Evolutionary conservation across 1,140 invertebrate genomes (phyloP).

Genomic region (Uloborus diversus): DNA sequence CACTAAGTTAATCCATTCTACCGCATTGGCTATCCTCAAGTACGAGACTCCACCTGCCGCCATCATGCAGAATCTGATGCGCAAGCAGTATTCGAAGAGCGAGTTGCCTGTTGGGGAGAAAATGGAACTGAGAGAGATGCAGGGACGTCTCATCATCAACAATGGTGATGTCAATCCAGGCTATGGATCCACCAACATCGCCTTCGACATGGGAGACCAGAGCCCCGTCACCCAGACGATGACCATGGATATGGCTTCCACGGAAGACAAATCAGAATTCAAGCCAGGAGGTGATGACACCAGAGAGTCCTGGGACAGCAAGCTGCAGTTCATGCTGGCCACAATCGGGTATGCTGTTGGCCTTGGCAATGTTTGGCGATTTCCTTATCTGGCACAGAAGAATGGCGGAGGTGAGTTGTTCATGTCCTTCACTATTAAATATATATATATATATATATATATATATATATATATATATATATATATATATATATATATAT

Average conservation of each 20-base stretch:
- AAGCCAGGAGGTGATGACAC: slow-evolving; percentile 74
- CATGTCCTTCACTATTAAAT: no score
- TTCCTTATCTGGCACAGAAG: slow-evolving; percentile 78
- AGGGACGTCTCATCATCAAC: slow-evolving; percentile 78
- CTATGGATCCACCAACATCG: slow-evolving; percentile 86
- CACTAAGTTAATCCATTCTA: neutral
- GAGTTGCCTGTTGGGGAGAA: slow-evolving; percentile 60
- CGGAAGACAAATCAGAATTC: slow-evolving; percentile 68
- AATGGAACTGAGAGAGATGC: slow-evolving; percentile 82
- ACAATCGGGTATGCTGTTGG: slow-evolving; percentile 94
- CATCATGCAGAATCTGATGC: slow-evolving; percentile 59
- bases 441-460: no score
- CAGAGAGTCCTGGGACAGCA: slow-evolving; percentile 91
- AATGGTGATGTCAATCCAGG: slow-evolving; percentile 63
- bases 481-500: no score
- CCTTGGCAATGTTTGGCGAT: slow-evolving; percentile 62
- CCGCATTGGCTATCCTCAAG: neutral
- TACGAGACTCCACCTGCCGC: neutral
- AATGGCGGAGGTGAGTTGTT: slow-evolving; percentile 79
- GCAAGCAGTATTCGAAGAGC: slow-evolving; percentile 56
- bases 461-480: no score
- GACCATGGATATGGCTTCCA: slow-evolving; percentile 58
- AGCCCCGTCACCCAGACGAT: slow-evolving; percentile 60
- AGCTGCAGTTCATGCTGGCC: slow-evolving; percentile 88
- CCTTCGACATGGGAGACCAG: slow-evolving; percentile 77